phyloP scores from a whole-genome alignment of 2,797 vertebrate genomes.

The Myotis planiceps region DNA sequence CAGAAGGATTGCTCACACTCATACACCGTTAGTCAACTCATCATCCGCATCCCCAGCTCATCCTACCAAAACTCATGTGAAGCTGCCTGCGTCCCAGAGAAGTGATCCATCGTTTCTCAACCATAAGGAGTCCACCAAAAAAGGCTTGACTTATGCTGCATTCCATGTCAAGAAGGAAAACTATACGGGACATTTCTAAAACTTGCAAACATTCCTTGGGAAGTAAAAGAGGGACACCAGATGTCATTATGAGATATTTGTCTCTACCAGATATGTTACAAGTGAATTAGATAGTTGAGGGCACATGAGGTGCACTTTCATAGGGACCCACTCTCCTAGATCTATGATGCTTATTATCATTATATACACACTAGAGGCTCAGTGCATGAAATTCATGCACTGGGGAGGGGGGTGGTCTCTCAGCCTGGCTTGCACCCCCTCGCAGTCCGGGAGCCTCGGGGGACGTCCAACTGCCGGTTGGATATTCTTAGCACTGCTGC shows the following conservation, averaged over 20 bases:
- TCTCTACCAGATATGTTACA: neutral
- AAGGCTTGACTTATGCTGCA: neutral
- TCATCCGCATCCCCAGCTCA: rapidly evolving
- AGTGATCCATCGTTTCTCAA: rapidly evolving
- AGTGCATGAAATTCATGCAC: too few species aligned
- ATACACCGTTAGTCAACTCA: neutral
- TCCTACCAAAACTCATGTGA: neutral
- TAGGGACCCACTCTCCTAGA: neutral
- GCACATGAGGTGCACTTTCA: neutral
- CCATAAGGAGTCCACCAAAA: neutral
- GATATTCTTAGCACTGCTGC: too few species aligned
- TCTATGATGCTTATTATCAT: neutral
- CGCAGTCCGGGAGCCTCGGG: too few species aligned
- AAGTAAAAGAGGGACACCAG: neutral
- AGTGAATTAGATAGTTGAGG: neutral
- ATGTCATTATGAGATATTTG: neutral
- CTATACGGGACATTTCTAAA: neutral
- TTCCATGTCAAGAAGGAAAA: neutral
- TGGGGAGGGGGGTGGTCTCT: too few species aligned
- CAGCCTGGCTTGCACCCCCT: too few species aligned
- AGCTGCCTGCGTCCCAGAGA: neutral
- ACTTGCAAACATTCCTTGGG: neutral
- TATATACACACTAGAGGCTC: too few species aligned
- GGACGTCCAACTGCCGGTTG: too few species aligned
- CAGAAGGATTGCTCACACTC: neutral